phyloP scores from a whole-genome alignment of 2,888 invertebrate genomes.

The Tupiocoris notatus region DNA sequence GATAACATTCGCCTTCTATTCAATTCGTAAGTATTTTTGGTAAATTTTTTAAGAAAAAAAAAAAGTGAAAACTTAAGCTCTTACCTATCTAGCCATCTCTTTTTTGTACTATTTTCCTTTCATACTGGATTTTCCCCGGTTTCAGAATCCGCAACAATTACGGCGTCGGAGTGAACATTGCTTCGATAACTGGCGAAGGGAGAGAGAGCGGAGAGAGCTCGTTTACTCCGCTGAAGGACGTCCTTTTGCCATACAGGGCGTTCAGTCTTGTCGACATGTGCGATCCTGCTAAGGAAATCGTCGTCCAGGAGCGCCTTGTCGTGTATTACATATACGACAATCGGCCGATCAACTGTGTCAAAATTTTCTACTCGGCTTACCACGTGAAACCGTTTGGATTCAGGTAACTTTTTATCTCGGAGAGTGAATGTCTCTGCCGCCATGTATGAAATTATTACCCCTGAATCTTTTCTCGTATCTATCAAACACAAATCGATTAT shows the following conservation, averaged over 20 bases:
- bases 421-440: neutral
- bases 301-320: constrained; percentile 83
- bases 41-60: too few relatives aligned
- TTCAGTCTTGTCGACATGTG: constrained; percentile 96
- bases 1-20: constrained; percentile 71
- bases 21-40: constrained; percentile 57
- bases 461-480: too few relatives aligned
- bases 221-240: constrained; percentile 77
- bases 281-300: constrained; percentile 88
- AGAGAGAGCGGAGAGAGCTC: constrained; percentile 83
- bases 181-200: constrained; percentile 90
- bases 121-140: too few relatives aligned
- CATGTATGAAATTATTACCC: neutral
- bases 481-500: too few relatives aligned
- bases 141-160: constrained; percentile 71
- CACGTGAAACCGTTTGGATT: constrained; percentile 86
- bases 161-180: constrained; percentile 85
- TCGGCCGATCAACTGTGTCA: constrained; percentile 93
- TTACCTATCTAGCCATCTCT: too few relatives aligned
- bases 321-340: constrained; percentile 97
- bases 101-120: too few relatives aligned
- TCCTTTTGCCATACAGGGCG: constrained; percentile 83
- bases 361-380: constrained; percentile 86
- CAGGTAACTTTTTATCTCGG: constrained; percentile 54
- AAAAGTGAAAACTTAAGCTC: too few relatives aligned